phyloP scores from a whole-genome alignment of 2,888 invertebrate genomes.

The Acanthosepion lycidas region DNA sequence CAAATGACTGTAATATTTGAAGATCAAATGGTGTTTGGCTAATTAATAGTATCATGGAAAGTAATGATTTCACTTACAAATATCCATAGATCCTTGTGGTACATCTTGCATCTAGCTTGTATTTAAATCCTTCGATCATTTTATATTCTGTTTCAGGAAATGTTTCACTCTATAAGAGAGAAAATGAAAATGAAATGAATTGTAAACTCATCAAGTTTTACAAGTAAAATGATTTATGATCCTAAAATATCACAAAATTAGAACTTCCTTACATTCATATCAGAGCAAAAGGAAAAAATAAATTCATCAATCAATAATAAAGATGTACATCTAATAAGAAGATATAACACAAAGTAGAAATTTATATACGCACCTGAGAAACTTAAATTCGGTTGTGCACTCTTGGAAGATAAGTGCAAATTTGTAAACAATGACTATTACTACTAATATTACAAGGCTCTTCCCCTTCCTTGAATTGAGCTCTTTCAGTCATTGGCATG shows the following conservation, averaged over 20 bases:
- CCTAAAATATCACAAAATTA: neutral
- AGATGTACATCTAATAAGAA: neutral
- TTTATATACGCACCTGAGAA: too few relatives aligned
- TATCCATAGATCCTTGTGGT: conserved; percentile 11
- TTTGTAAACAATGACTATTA: too few relatives aligned
- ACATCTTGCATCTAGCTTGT: neutral
- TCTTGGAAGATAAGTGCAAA: too few relatives aligned
- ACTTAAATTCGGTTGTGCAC: too few relatives aligned
- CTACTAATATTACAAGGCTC: too few relatives aligned
- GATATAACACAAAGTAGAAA: neutral
- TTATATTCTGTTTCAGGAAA: neutral
- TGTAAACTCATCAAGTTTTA: neutral
- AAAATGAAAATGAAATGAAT: neutral
- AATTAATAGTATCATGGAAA: neutral
- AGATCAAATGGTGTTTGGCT: too few relatives aligned
- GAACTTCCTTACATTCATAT: neutral
- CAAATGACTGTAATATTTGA: too few relatives aligned
- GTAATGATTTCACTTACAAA: neutral
- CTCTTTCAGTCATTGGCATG: too few relatives aligned
- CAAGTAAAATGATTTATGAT: neutral
- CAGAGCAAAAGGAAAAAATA: too few relatives aligned
- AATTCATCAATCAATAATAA: neutral
- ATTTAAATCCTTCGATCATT: neutral
- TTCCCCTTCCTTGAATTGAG: too few relatives aligned
- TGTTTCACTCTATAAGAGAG: neutral